These are phyloP conservation scores for Phocoena sinus DNA, from an alignment of 2,113 vertebrate genomes.

Conservation along the genomic window DNA sequence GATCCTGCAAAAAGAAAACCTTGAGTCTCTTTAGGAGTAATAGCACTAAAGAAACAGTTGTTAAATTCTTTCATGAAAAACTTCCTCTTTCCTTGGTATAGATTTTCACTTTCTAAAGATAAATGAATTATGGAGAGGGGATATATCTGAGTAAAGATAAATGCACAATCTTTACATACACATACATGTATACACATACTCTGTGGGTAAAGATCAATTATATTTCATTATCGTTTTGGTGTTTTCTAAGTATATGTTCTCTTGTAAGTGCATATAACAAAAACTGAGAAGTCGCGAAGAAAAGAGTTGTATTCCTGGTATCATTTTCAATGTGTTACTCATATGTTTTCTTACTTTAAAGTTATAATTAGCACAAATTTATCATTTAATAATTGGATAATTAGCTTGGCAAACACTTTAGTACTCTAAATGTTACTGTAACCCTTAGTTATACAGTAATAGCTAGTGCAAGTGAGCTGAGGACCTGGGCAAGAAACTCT, in stretches of 20 bases:
- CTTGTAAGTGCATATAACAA: neutral
- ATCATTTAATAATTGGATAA: neutral
- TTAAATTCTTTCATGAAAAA: slow-evolving; percentile 5
- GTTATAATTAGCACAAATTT: neutral
- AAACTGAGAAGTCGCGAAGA: neutral
- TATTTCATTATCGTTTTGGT: neutral
- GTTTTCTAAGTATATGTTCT: neutral
- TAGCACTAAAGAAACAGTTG: neutral
- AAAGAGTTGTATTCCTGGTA: neutral
- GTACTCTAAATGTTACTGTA: slow-evolving; percentile 38
- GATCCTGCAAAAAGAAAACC: neutral
- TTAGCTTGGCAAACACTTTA: slow-evolving; percentile 27
- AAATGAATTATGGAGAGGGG: neutral
- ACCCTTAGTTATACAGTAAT: neutral
- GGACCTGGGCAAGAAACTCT: slow-evolving; percentile 24
- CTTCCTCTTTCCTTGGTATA: neutral
- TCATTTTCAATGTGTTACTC: neutral
- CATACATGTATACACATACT: neutral
- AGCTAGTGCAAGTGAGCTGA: neutral
- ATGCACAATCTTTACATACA: neutral
- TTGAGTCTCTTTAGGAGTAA: neutral
- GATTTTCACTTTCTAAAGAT: neutral
- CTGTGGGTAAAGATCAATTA: neutral
- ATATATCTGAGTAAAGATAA: neutral
- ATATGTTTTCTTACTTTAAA: neutral